Evolutionary conservation across 2,888 invertebrate genomes (phyloP).

Genomic region (Hyalella azteca): DNA sequence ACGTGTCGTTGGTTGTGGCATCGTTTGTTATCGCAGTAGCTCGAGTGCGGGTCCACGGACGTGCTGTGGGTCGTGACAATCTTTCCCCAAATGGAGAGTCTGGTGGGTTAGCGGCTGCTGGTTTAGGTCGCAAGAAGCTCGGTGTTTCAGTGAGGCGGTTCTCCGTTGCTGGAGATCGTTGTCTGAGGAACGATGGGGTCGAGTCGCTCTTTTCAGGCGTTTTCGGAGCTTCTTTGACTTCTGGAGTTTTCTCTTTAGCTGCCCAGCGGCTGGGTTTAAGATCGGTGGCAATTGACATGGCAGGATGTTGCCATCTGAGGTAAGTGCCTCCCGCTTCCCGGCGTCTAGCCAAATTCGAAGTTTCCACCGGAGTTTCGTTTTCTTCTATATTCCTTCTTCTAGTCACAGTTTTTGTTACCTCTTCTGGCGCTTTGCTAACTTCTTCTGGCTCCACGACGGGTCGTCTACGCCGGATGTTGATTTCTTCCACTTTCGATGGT

Average conservation of each 20-base stretch:
- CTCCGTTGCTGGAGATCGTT: slow-evolving; percentile 2
- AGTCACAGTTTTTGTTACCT: not conserved
- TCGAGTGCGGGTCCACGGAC: not conserved
- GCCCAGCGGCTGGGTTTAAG: not conserved
- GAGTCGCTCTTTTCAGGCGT: not conserved
- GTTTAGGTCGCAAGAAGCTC: slow-evolving; percentile 11
- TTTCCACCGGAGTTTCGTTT: slow-evolving; percentile 18
- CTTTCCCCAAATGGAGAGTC: slow-evolving; percentile 18
- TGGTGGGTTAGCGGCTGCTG: not conserved
- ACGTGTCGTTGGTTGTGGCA: not conserved
- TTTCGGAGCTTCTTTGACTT: not conserved
- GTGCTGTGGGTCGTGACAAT: not conserved
- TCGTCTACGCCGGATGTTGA: not conserved
- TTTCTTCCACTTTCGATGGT: not conserved
- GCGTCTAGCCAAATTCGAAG: slow-evolving; percentile 5
- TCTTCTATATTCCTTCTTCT: not conserved
- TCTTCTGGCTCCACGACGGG: not conserved
- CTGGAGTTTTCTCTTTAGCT: not conserved
- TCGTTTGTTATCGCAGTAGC: not conserved
- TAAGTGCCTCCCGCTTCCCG: not conserved
- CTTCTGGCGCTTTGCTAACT: not conserved
- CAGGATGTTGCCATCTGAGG: slow-evolving; percentile 27
- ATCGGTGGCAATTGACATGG: not conserved
- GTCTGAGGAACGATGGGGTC: slow-evolving; percentile 10
- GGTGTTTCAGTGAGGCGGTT: slow-evolving; percentile 13